A percentile compares a stretch with the other conserved stretches of the same genome.
These are phyloP conservation scores for Grus americana DNA, from an alignment of 2,113 vertebrate genomes.

Conservation along the genomic window DNA sequence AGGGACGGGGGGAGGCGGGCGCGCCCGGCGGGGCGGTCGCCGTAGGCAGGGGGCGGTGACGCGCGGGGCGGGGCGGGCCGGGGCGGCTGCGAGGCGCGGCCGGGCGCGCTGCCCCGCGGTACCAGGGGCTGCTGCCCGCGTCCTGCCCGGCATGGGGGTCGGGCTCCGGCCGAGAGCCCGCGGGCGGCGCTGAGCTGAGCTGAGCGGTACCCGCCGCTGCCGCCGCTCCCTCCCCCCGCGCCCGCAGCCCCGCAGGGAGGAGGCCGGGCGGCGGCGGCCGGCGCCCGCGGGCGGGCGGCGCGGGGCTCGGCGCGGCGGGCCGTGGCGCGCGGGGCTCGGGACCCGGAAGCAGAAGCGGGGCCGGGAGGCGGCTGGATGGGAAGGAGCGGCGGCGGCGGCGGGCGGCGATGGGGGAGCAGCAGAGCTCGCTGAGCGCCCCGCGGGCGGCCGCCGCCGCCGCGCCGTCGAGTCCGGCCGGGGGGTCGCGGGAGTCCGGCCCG, in stretches of 20 bases:
- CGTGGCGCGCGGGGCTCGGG: conserved; percentile 57
- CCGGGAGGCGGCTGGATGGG: conserved; percentile 72
- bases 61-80: background rate
- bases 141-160: background rate
- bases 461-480: background rate
- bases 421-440: conserved; percentile 57
- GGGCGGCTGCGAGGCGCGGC: background rate
- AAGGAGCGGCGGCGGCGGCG: conserved; percentile 54
- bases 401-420: conserved; percentile 87
- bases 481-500: background rate
- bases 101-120: background rate
- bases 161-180: background rate
- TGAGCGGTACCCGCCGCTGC: background rate
- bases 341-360: conserved; percentile 83
- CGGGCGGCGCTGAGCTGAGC: background rate
- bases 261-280: background rate
- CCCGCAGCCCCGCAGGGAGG: background rate
- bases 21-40: background rate
- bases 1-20: background rate
- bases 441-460: background rate
- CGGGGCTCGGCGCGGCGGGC: background rate
- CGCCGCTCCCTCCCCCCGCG: background rate
- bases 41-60: background rate
- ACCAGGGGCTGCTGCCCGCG: background rate
- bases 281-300: conserved; percentile 22